These are phyloP conservation scores for Teleogryllus oceanicus DNA, from an alignment of 2,888 invertebrate species.

Conservation along the genomic window DNA sequence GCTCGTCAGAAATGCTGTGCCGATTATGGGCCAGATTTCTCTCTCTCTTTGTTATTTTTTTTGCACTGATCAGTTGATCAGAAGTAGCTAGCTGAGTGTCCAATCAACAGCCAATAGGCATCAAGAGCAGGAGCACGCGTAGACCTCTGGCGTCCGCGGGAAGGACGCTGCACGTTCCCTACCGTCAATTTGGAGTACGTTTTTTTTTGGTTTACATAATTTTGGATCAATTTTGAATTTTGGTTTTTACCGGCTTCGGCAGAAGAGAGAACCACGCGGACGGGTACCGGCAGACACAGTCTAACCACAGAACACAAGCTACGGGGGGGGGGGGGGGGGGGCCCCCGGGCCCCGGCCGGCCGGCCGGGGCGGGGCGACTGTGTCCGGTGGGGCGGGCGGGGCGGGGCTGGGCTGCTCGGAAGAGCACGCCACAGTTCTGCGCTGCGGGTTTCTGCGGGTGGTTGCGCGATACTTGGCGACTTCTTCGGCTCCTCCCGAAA, in stretches of 20 bases:
- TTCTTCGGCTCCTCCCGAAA: too few relatives aligned
- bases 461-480: too few relatives aligned
- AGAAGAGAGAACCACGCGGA: not conserved
- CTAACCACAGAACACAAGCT: slow-evolving; percentile 1
- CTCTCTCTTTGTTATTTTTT: not conserved
- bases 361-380: too few relatives aligned
- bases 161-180: not conserved
- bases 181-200: not conserved
- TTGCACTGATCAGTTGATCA: not conserved
- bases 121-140: slow-evolving; percentile 18
- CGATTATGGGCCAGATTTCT: slow-evolving; percentile 10
- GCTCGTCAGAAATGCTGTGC: slow-evolving; percentile 18
- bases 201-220: not conserved
- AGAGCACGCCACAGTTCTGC: too few relatives aligned
- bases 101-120: slow-evolving; percentile 9
- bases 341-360: not conserved
- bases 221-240: not conserved
- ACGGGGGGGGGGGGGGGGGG: not conserved
- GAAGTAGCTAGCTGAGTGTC: slow-evolving; percentile 1
- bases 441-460: too few relatives aligned
- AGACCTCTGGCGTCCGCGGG: not conserved
- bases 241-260: not conserved
- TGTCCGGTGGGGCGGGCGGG: too few relatives aligned
- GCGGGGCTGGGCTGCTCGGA: too few relatives aligned
- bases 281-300: slow-evolving; percentile 2